phyloP scores from a whole-genome alignment of 2,113 vertebrate genomes.

The Alethe diademata region DNA sequence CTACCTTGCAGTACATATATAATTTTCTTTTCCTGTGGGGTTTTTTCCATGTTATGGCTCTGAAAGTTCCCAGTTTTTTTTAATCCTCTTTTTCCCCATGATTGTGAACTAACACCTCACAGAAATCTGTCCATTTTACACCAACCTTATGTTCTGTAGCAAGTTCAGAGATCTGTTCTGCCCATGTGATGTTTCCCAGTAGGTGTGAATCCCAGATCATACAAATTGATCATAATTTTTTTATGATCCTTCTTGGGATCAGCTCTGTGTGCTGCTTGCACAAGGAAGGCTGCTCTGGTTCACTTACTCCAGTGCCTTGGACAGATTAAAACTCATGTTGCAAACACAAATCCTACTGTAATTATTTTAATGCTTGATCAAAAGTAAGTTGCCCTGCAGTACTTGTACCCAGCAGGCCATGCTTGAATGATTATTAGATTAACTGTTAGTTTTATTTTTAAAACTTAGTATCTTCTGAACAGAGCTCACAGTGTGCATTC shows the following conservation, averaged over 20 bases:
- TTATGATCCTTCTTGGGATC: not conserved
- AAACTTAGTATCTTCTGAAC: not conserved
- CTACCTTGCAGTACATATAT: not conserved
- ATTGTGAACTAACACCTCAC: not conserved
- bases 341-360: not conserved
- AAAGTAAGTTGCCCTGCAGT: slow-evolving; percentile 40
- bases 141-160: not conserved
- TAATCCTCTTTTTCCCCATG: not conserved
- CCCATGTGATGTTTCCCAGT: not conserved
- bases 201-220: not conserved
- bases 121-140: not conserved
- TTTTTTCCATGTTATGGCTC: not conserved
- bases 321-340: not conserved
- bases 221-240: too few species aligned
- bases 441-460: slow-evolving; percentile 48
- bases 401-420: not conserved
- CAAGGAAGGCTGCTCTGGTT: not conserved
- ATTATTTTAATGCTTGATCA: slow-evolving; percentile 57
- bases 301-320: not conserved
- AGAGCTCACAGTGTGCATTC: not conserved
- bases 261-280: not conserved
- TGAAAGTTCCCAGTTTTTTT: not conserved
- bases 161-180: not conserved
- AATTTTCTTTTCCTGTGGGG: not conserved
- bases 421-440: slow-evolving; percentile 53